phyloP scores from a whole-genome alignment of 2,113 vertebrate genomes.

The Todiramphus chloris region DNA sequence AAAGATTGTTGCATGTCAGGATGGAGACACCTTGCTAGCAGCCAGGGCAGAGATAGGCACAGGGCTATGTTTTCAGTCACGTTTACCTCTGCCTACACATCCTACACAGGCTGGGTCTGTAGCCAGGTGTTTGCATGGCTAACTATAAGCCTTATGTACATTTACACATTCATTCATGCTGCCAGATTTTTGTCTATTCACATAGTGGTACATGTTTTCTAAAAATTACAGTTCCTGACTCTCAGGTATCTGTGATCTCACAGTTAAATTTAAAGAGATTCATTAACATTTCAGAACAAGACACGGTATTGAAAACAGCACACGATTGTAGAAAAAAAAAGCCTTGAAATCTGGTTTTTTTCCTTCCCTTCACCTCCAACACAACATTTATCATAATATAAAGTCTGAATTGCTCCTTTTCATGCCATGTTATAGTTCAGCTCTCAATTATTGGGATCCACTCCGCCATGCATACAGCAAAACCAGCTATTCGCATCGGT shows the following conservation, averaged over 20 bases:
- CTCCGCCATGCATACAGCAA: not conserved
- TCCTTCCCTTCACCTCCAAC: not conserved
- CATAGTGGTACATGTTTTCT: not conserved
- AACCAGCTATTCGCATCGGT: not conserved
- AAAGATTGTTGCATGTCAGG: slow-evolving; percentile 6
- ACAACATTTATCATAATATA: not conserved
- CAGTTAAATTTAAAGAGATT: not conserved
- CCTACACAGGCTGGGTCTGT: not conserved
- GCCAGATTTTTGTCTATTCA: not conserved
- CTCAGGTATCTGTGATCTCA: not conserved
- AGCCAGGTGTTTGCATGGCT: not conserved
- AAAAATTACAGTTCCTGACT: not conserved
- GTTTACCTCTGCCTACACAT: slow-evolving; percentile 2
- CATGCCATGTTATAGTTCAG: not conserved
- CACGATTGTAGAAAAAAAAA: not conserved
- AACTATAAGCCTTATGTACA: not conserved
- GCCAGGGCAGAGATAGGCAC: not conserved
- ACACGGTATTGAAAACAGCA: not conserved
- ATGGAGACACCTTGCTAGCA: slow-evolving; percentile 26
- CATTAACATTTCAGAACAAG: not conserved
- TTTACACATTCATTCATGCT: not conserved
- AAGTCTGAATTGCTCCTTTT: not conserved
- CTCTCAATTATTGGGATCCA: not conserved
- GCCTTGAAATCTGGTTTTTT: not conserved
- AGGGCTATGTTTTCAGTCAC: not conserved